These are phyloP conservation scores for Amazona vittata DNA, from an alignment of 2,113 vertebrate genomes.

Conservation along the genomic window DNA sequence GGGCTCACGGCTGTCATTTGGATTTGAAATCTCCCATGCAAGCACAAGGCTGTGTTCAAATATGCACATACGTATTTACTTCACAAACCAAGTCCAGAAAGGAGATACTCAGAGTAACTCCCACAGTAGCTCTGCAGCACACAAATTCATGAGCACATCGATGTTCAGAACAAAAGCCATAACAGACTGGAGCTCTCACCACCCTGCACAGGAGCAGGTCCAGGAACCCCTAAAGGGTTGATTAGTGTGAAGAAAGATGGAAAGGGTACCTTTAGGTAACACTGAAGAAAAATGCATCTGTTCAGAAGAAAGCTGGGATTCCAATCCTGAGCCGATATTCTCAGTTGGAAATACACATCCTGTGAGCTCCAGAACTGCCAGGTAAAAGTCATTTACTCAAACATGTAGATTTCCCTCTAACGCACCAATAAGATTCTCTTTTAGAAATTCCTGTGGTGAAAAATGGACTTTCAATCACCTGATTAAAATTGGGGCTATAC, in stretches of 20 bases:
- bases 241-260: neutral
- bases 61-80: neutral
- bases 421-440: neutral
- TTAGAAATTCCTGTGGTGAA: neutral
- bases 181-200: neutral
- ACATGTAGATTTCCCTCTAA: neutral
- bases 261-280: neutral
- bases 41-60: neutral
- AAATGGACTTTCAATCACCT: neutral
- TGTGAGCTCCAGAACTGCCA: neutral
- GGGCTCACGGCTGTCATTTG: neutral
- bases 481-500: neutral
- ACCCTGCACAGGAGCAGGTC: neutral
- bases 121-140: neutral
- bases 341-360: neutral
- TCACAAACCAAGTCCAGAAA: neutral
- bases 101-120: neutral
- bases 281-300: neutral
- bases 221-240: rapidly evolving
- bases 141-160: neutral
- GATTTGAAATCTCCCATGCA: neutral
- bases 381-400: neutral
- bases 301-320: neutral
- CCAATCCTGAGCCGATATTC: neutral
- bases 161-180: neutral